Base-by-base conservation (phyloP, 1,140 invertebrate genomes). In the Sinella curviseta region DNA sequence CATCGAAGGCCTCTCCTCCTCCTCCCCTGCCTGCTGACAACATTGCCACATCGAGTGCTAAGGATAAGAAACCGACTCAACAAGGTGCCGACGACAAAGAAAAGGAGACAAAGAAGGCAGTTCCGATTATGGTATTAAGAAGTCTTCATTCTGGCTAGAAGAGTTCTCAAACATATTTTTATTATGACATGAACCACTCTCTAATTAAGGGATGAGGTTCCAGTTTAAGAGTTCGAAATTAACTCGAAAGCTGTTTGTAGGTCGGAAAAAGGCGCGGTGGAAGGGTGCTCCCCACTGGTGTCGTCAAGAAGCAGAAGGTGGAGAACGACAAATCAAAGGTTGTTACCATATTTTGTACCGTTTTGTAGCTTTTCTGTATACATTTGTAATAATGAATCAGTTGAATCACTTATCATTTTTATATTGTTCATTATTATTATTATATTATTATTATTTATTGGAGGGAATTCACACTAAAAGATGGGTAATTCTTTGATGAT, bases 211-310 rank as follows among this genome's bases (percentile, higher is more conserved):
- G 31, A 24, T 48, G 17, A n/a, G 34, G 3, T 33, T 16, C 0
- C 48, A 48, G 1, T 76, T 54, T 57, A 14, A 31, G n/a, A 65
- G 24, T 31, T 30, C n/a, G n/a, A 1, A 77, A 78, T 73, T 83
- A 81, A 83, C 77, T 80, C 78, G 77, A 77, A 79, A 83, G 83
- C 81, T 82, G 77, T 35, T 84, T 82, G 26, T 80, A 84, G 89
- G 91, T 96, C 75, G 94, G 94, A 26, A 95, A 96, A 85, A 89
- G 95, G 82, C 89, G 94, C 76, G 94, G 94, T 60, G 94, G 94
- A 0, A 91, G 93, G 85, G 92, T 95, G 34, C 88, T 97, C 0
- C 95, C 95, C 86, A 96, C 95, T 55, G 95, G 95, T 55, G 89
- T 95, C 85, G 95, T 97, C 28, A 94, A 95, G 82, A 97, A 97